Evolutionary conservation across 1,140 invertebrate genomes (phyloP).

Genomic region (Drosophila saltans): DNA sequence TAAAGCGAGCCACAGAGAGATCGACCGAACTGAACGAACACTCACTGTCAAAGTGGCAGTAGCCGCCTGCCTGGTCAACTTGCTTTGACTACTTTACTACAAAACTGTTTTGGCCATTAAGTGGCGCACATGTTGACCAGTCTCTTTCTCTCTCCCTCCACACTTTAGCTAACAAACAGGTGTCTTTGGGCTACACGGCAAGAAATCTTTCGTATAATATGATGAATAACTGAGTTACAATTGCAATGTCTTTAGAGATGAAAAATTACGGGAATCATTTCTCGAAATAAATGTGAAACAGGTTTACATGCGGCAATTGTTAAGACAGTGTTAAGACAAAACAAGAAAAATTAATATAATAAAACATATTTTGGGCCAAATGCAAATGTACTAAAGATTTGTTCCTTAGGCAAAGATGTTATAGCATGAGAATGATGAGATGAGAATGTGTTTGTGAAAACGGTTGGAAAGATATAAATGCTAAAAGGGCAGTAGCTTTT

Average conservation of each 20-base stretch:
- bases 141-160: slow-evolving; percentile 1
- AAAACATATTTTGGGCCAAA: neutral
- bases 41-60: slow-evolving; percentile 63
- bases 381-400: neutral
- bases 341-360: neutral
- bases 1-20: slow-evolving; percentile 2
- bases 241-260: slow-evolving; percentile 20
- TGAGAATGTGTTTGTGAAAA: no score
- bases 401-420: no score
- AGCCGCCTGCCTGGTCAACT: slow-evolving; percentile 3
- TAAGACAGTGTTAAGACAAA: neutral
- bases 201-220: slow-evolving; percentile 37
- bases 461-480: no score
- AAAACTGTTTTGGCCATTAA: slow-evolving; percentile 62
- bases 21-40: slow-evolving; percentile 18
- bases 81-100: slow-evolving; percentile 31
- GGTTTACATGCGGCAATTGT: neutral
- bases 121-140: slow-evolving; percentile 58
- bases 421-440: no score
- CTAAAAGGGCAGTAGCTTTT: no score
- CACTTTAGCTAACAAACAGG: slow-evolving; percentile 33
- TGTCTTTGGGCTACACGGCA: slow-evolving; percentile 33
- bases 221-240: slow-evolving; percentile 25
- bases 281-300: neutral
- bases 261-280: slow-evolving; percentile 6